These are phyloP conservation scores for Microcebus murinus DNA, from an alignment of 2,113 vertebrate genomes.

Conservation along the genomic window DNA sequence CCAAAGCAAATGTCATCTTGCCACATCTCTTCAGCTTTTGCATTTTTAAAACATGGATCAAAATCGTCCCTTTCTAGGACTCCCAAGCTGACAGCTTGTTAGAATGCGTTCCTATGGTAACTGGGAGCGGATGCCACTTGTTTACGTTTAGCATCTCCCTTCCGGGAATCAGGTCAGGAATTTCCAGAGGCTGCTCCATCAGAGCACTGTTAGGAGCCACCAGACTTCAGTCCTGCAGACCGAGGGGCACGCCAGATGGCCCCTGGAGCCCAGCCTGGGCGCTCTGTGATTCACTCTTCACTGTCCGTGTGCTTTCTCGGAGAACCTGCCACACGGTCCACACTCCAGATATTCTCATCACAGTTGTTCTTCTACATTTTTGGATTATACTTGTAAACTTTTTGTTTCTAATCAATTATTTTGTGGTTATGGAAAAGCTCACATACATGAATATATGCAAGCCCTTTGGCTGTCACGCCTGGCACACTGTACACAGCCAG, in stretches of 20 bases:
- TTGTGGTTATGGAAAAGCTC: background rate
- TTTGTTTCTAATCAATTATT: background rate
- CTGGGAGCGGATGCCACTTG: background rate
- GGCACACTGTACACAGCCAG: rapidly evolving
- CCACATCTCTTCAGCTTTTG: background rate
- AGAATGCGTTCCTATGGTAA: background rate
- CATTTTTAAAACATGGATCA: background rate
- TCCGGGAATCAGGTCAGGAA: background rate
- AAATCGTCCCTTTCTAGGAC: background rate
- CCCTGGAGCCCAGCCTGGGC: background rate
- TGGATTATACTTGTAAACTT: background rate
- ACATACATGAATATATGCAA: background rate
- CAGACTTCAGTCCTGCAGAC: background rate
- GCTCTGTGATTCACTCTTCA: too few relatives aligned
- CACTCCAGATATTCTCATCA: rapidly evolving
- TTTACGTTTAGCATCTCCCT: background rate
- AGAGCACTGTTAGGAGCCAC: background rate
- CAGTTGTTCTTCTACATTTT: background rate
- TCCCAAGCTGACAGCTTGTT: background rate
- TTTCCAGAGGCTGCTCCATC: background rate
- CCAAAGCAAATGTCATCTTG: background rate
- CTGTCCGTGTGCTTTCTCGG: background rate
- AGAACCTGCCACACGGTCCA: rapidly evolving
- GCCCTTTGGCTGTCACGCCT: background rate
- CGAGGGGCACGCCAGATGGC: too few relatives aligned